phyloP scores from a whole-genome alignment of 2,113 vertebrate species.

The human (Homo sapiens) region DNA sequence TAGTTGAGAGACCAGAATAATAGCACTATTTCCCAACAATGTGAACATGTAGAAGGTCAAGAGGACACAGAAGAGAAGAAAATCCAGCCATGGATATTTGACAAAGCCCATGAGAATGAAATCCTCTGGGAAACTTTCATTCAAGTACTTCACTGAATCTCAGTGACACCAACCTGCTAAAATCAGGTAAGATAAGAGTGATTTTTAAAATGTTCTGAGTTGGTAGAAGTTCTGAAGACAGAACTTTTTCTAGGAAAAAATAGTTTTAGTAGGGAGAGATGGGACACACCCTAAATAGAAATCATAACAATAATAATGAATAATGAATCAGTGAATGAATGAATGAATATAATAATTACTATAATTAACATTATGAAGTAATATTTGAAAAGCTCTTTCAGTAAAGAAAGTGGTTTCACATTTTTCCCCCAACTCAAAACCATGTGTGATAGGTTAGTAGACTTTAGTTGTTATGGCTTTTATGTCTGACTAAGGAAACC shows the following conservation, averaged over 20 bases:
- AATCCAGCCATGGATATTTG: conserved; percentile 47
- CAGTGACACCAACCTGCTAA: neutral
- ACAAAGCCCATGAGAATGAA: conserved; percentile 42
- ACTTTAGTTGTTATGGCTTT: neutral
- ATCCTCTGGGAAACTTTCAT: conserved; percentile 28
- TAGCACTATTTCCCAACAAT: conserved; percentile 38
- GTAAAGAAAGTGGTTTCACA: neutral
- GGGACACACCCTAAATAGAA: neutral
- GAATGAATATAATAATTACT: neutral
- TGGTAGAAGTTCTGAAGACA: neutral
- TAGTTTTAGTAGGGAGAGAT: neutral
- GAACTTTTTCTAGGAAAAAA: neutral
- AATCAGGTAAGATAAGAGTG: neutral
- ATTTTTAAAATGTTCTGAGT: neutral
- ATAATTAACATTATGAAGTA: neutral
- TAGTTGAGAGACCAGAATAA: conserved; percentile 45
- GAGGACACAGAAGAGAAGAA: conserved; percentile 52
- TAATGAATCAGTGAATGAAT: neutral
- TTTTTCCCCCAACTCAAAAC: neutral
- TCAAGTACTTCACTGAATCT: neutral
- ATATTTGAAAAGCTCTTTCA: neutral
- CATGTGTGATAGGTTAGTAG: neutral
- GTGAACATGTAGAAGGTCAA: conserved; percentile 49
- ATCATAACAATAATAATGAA: neutral
- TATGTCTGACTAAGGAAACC: neutral